Base-by-base conservation (phyloP, 1,140 invertebrate species). In the Potamilus streckersoni region DNA sequence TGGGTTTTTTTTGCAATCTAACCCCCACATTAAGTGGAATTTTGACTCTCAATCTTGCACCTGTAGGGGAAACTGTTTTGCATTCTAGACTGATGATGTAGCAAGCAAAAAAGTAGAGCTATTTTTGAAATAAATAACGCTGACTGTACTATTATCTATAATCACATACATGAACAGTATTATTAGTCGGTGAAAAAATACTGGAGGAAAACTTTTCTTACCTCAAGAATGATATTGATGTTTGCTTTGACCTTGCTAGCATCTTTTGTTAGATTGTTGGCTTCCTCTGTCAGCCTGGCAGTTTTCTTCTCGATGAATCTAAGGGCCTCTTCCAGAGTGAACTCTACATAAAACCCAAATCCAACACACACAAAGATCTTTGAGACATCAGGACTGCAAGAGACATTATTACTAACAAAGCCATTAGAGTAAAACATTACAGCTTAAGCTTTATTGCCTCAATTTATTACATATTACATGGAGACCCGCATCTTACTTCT, bases 341-440 rank as follows among this genome's bases (percentile, higher is more conserved):
- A 93, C 85, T 96, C 94, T 38, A 96, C 86, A 85, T 92, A 96
- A 80, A 94, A 91, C 74, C 94, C 93, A 76, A 94, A 92, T 16
- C 95, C 95, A 82, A 96, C 90, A 83, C 94, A 92, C n/a, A 96
- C 90, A 63, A 94, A 88, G 68, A 96, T 93, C 49, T 87, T 92
- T 0, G 93, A 93, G 69, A 93, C 91, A 87, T 96, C 92, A 19
- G 92, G 89, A 0, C 89, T 89, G 76, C 19, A 85, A 79, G 61
- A 56, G 49, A 8, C 1, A 62, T 38, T 71, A 69, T 69, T 38
- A n/a, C 6, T n/a, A 17, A 19, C 13, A 13, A 3, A 58, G 17
- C 8, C 15, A 31, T 55, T 16, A 73, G 55, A 74, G 31, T n/a
- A 17, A 1, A 49, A 56, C 56, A 20, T 49, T 27, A 56, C 23